phyloP scores from a whole-genome alignment of 2,888 invertebrate species.

The Mythimna loreyi region DNA sequence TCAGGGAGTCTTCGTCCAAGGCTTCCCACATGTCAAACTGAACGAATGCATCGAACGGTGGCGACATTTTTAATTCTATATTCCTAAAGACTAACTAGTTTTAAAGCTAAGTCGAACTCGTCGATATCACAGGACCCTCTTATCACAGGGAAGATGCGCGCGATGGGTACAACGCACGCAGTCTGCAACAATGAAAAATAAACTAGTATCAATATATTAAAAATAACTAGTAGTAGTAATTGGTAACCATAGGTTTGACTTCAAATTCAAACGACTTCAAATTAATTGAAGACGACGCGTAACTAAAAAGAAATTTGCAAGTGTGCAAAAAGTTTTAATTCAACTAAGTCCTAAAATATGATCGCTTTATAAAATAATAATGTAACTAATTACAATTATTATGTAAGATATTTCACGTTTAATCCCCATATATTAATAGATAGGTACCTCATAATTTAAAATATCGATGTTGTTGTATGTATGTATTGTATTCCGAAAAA shows the following conservation, averaged over 20 bases:
- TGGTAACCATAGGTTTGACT: neutral
- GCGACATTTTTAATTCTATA: conserved; percentile 83
- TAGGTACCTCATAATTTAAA: conserved; percentile 37
- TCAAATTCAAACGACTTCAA: conserved; percentile 2
- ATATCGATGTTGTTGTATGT: conserved; percentile 17
- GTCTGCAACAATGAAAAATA: conserved; percentile 86
- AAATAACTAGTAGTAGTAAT: neutral
- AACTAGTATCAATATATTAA: conserved; percentile 40
- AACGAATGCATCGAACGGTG: conserved; percentile 79
- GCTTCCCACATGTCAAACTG: conserved; percentile 84
- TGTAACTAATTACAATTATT: conserved; percentile 5
- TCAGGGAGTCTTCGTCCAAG: conserved; percentile 83
- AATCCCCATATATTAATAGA: neutral
- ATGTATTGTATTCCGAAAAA: conserved; percentile 26
- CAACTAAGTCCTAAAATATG: neutral
- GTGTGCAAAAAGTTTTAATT: conserved; percentile 12
- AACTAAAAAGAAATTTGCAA: conserved; percentile 1
- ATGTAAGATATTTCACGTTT: neutral
- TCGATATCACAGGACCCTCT: conserved; percentile 90
- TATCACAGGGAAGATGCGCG: conserved; percentile 90
- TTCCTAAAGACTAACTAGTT: conserved; percentile 85
- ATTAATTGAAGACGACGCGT: neutral
- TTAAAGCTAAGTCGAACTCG: conserved; percentile 91
- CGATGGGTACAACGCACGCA: conserved; percentile 88
- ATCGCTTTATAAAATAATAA: conserved; percentile 3